phyloP scores from a whole-genome alignment of 2,113 vertebrate genomes.

The Phodopus roborovskii region DNA sequence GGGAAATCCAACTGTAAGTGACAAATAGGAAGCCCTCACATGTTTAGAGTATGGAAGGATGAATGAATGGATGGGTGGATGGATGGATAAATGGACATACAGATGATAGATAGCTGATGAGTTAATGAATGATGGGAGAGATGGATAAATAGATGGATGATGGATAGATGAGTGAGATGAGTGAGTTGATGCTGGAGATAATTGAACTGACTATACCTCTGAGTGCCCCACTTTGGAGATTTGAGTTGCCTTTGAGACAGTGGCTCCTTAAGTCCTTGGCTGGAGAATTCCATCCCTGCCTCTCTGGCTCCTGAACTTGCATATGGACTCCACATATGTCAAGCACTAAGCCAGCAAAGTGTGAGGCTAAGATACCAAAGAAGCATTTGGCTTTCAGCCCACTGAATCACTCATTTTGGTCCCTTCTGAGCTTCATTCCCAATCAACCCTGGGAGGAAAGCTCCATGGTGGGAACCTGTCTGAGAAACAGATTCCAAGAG shows the following conservation, averaged over 20 bases:
- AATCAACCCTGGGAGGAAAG: conserved; percentile 59
- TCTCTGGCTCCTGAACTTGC: conserved; percentile 59
- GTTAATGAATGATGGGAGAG: background rate
- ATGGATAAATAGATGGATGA: background rate
- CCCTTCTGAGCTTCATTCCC: conserved; percentile 42
- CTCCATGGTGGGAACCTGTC: background rate
- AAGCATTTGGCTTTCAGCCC: conserved; percentile 78
- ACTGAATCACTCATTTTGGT: conserved; percentile 79
- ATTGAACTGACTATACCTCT: background rate
- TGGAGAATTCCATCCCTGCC: background rate
- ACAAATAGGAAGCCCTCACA: background rate
- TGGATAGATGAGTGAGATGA: background rate
- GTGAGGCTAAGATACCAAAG: conserved; percentile 81
- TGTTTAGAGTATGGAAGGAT: background rate
- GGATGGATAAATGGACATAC: too few species aligned
- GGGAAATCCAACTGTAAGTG: background rate
- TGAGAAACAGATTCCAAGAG: background rate
- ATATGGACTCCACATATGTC: conserved; percentile 70
- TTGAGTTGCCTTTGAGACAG: background rate
- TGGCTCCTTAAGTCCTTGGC: background rate
- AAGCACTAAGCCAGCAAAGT: conserved; percentile 63
- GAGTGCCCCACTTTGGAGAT: background rate
- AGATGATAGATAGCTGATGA: background rate
- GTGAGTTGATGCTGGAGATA: background rate
- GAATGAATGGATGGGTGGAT: too few species aligned